Evolutionary conservation across 1,140 invertebrate species (phyloP).

Genomic region (Copidosoma floridanum): DNA sequence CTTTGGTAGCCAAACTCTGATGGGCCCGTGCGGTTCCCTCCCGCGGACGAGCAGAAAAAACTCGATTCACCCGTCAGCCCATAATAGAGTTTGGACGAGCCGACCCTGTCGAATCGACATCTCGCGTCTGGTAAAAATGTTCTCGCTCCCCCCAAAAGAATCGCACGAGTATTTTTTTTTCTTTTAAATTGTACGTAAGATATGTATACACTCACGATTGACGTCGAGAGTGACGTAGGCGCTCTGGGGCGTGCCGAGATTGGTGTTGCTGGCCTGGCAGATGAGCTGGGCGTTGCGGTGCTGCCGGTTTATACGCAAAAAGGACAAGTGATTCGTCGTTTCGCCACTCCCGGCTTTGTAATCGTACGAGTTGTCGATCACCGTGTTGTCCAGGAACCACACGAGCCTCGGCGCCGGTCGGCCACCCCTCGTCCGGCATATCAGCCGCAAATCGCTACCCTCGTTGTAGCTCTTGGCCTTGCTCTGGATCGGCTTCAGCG

Average conservation of each 20-base stretch:
- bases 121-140: no score
- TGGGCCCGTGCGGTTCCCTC: no score
- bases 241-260: constrained; percentile 70
- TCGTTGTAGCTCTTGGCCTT: constrained; percentile 61
- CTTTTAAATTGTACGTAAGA: no score
- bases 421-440: constrained; percentile 64
- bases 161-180: no score
- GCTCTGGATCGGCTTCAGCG: constrained; percentile 47
- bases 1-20: no score
- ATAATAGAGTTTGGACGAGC: no score
- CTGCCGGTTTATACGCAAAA: constrained; percentile 71
- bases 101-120: no score
- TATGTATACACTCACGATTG: constrained; percentile 83
- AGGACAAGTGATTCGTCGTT: constrained; percentile 75
- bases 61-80: no score
- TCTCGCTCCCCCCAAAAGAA: no score
- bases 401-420: constrained; percentile 74
- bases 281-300: constrained; percentile 76
- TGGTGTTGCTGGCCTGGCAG: constrained; percentile 84
- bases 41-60: no score
- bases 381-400: constrained; percentile 79
- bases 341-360: constrained; percentile 63
- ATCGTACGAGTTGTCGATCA: constrained; percentile 80
- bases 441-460: constrained; percentile 59
- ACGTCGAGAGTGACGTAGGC: constrained; percentile 78